These are phyloP conservation scores for Apodemia duryi DNA, from an alignment of 2,888 invertebrate species.

Conservation along the genomic window DNA sequence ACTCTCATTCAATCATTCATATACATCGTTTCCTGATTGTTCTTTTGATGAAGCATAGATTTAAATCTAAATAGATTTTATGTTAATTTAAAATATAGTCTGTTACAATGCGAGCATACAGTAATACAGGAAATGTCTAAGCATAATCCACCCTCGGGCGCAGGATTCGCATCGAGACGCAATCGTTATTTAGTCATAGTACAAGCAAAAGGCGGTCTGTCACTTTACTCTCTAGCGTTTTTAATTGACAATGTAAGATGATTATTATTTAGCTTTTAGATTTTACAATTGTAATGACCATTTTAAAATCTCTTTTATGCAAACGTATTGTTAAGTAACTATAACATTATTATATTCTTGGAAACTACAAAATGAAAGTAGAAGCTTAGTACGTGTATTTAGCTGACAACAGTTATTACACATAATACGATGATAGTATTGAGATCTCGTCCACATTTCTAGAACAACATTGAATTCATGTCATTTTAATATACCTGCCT, in stretches of 20 bases:
- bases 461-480: constrained; percentile 9
- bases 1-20: constrained; percentile 36
- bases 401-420: constrained; percentile 7
- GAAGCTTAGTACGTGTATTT: constrained; percentile 27
- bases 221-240: constrained; percentile 55
- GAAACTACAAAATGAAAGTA: constrained; percentile 3
- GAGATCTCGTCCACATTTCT: constrained; percentile 14
- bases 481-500: constrained; percentile 11
- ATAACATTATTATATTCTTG: no score
- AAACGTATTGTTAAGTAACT: no score
- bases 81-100: constrained; percentile 65
- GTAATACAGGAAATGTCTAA: constrained; percentile 72
- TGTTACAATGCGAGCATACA: constrained; percentile 55
- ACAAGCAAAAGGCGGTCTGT: constrained; percentile 71
- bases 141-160: constrained; percentile 65
- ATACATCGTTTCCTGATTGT: constrained; percentile 50
- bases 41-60: constrained; percentile 42
- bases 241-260: constrained; percentile 63
- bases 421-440: constrained; percentile 1
- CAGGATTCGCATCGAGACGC: constrained; percentile 63
- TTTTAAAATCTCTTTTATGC: no score
- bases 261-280: neutral
- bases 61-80: constrained; percentile 61
- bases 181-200: constrained; percentile 61
- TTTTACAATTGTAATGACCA: no score